Evolutionary conservation across 2,888 invertebrate species (phyloP).

Genomic region (Pilophorus perplexus): DNA sequence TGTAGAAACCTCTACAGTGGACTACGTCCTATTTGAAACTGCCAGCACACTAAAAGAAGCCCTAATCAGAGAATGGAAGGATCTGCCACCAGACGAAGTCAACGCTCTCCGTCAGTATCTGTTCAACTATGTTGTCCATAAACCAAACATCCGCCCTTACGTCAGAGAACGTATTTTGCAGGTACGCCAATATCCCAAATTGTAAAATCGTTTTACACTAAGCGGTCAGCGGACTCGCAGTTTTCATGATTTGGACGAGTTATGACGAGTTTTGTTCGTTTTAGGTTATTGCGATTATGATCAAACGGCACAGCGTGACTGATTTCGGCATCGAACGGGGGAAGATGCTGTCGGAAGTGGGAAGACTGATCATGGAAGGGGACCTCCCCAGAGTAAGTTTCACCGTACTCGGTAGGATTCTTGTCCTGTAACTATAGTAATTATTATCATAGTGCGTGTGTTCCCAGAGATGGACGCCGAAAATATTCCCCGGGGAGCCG

Average conservation of each 20-base stretch:
- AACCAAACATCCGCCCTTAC: conserved; percentile 66
- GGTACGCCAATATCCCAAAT: too few species aligned
- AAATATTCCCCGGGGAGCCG: too few species aligned
- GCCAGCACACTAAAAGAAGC: conserved; percentile 78
- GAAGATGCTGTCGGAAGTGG: conserved; percentile 69
- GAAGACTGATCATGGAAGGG: conserved; percentile 69
- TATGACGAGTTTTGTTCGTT: conserved; percentile 43
- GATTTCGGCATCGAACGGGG: conserved; percentile 68
- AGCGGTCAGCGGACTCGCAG: neutral
- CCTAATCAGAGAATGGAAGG: conserved; percentile 79
- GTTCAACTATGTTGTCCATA: conserved; percentile 70
- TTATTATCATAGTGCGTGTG: too few species aligned
- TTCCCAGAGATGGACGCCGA: too few species aligned
- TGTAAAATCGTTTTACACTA: neutral
- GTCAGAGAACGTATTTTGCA: conserved; percentile 71
- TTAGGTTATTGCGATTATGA: conserved; percentile 80
- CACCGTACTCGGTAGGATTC: too few species aligned
- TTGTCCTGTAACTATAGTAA: neutral
- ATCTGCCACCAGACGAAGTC: conserved; percentile 67
- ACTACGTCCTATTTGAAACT: conserved; percentile 84
- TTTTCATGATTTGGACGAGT: neutral
- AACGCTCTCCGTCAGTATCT: conserved; percentile 72
- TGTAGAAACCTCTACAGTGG: conserved; percentile 64
- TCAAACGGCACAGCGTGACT: conserved; percentile 73
- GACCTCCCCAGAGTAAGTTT: conserved; percentile 62